These are phyloP conservation scores for Smithornis capensis DNA, from an alignment of 2,113 vertebrate species.

Conservation along the genomic window DNA sequence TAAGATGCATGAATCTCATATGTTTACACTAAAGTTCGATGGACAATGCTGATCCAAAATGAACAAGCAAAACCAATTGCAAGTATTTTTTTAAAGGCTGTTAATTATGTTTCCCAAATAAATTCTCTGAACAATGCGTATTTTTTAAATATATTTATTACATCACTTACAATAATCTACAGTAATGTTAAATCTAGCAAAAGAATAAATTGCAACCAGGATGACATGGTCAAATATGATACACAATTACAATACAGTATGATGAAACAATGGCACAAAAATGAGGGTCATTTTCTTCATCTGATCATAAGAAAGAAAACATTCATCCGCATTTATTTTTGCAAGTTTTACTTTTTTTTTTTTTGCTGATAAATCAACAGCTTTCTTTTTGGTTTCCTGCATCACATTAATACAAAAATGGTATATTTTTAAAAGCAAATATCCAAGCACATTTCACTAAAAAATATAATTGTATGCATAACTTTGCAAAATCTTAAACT, in stretches of 20 bases:
- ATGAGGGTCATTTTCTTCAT: constrained; percentile 35
- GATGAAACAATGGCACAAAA: constrained; percentile 62
- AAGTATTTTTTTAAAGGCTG: not conserved
- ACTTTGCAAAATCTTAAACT: constrained; percentile 48
- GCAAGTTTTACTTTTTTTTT: constrained; percentile 16
- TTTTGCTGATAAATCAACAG: constrained; percentile 36
- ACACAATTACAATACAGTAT: constrained; percentile 65
- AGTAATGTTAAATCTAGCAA: constrained; percentile 64
- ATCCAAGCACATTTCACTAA: constrained; percentile 37
- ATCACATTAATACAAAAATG: constrained; percentile 59
- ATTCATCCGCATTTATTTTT: constrained; percentile 43
- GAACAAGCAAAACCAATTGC: not conserved
- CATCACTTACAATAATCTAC: constrained; percentile 59
- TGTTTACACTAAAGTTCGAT: not conserved
- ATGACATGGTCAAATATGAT: constrained; percentile 65
- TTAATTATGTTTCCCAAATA: constrained; percentile 63
- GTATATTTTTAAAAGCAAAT: constrained; percentile 50
- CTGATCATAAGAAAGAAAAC: constrained; percentile 38
- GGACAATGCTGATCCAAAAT: not conserved
- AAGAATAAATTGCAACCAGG: constrained; percentile 56
- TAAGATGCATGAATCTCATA: not conserved
- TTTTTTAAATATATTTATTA: constrained; percentile 78
- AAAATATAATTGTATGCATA: constrained; percentile 54
- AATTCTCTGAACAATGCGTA: constrained; percentile 64
- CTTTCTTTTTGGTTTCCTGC: constrained; percentile 47